phyloP scores from a whole-genome alignment of 92 coral and sea anemone species.

The Paramuricea clavata region DNA sequence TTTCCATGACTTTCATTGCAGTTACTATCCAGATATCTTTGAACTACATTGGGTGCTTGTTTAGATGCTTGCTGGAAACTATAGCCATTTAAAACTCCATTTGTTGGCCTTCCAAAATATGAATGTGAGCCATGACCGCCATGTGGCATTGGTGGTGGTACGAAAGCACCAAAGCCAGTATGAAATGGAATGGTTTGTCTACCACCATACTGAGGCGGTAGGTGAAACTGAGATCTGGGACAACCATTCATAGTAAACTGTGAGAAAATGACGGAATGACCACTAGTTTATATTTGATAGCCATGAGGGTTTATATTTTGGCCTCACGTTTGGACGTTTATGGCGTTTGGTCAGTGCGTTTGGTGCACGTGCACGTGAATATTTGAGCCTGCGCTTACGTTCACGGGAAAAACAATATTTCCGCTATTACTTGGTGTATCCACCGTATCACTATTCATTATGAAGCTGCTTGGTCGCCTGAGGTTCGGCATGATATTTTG shows the following conservation, averaged over 20 bases:
- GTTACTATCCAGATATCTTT: conserved; percentile 14
- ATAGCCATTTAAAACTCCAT: background rate
- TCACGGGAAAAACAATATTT: background rate
- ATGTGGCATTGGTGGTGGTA: conserved; percentile 1
- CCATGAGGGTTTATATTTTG: too few relatives aligned
- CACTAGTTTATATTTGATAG: background rate
- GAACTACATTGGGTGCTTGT: conserved; percentile 8
- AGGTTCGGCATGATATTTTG: background rate
- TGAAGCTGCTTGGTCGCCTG: too few relatives aligned
- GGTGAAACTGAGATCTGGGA: background rate
- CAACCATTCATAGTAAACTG: conserved; percentile 12
- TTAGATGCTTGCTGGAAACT: background rate
- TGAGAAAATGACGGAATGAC: too few relatives aligned
- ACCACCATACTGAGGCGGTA: background rate
- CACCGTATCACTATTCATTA: too few relatives aligned
- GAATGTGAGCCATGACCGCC: background rate
- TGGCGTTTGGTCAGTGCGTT: too few relatives aligned
- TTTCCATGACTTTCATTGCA: background rate
- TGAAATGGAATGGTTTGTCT: background rate
- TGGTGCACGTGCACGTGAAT: background rate
- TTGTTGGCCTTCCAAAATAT: background rate
- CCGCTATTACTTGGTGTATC: background rate
- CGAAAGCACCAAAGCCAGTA: background rate
- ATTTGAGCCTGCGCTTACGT: background rate
- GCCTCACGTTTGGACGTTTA: too few relatives aligned